Base-by-base conservation (phyloP, 2,113 vertebrate species). In the Megaceryle torquata region DNA sequence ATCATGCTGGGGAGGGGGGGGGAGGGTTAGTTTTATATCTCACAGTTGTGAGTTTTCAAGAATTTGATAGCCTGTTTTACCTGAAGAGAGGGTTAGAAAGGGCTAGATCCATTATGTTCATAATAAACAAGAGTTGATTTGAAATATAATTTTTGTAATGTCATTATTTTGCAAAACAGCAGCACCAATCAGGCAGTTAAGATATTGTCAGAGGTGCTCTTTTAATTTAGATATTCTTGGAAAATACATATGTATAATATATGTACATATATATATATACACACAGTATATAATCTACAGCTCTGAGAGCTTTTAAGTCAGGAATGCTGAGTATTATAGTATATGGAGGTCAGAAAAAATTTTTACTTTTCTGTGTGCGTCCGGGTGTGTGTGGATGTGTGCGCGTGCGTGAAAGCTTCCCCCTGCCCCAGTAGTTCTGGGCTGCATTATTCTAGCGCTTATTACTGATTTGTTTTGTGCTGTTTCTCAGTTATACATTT, bases 261-360 rank as follows among this genome's bases (percentile, higher is more conserved):
- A 98, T 97, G 98, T 96, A 98, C 98, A 98, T 97, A 96, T 98
- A 98, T 98, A 98, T 98, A 98, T 97, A 98, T 97, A 97, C 95
- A 97, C 97, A 98, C 98, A 98, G 97, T 98, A 98, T 98, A 98
- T 98, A 98, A 98, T 98, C 98, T 98, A 98, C 97, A 97, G 96
- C 98, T 98, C 98, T 98, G 97, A 98, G 98, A 98, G 98, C 98
- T 98, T 95, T 96, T 97, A 97, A 97, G 98, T 98, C 98, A 98
- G 98, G 98, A 98, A 98, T 98, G 98, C 98, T 95, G 97, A 98
- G 97, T 98, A 98, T 98, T 98, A 98, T 97, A 98, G 97, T 98
- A 95, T 98, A 97, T 97, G 97, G 97, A 98, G 97, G 95, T 98
- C 98, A 97, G 97, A 97, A 97, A 96, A 97, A 97, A 96, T 97